Percentiles rank a stretch among this genome's conserved stretches.
These are phyloP conservation scores for Grallaria varia DNA, from an alignment of 2,113 vertebrate genomes.

Conservation along the genomic window DNA sequence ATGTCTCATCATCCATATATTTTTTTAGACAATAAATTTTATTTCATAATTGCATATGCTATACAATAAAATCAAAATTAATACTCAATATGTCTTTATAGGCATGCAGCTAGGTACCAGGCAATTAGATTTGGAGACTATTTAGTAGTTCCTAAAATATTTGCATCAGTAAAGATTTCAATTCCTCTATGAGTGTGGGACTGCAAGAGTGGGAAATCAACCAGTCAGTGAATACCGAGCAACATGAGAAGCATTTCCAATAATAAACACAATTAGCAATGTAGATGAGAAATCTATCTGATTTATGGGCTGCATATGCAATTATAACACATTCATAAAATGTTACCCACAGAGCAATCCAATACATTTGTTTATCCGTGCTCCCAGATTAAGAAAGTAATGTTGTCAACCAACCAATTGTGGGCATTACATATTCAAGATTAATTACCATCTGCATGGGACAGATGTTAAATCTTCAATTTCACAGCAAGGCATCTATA, in stretches of 20 bases:
- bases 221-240: slow-evolving; percentile 28
- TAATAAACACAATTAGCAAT: slow-evolving; percentile 61
- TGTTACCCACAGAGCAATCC: slow-evolving; percentile 31
- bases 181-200: background rate
- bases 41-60: background rate
- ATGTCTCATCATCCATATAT: background rate
- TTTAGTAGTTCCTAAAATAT: slow-evolving; percentile 14
- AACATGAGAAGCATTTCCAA: slow-evolving; percentile 57
- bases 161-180: background rate
- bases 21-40: background rate
- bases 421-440: slow-evolving; percentile 58
- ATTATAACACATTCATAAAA: slow-evolving; percentile 62
- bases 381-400: slow-evolving; percentile 49
- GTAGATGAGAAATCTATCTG: slow-evolving; percentile 46
- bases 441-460: slow-evolving; percentile 70
- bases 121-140: background rate
- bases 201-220: slow-evolving; percentile 47
- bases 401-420: slow-evolving; percentile 46
- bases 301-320: slow-evolving; percentile 59
- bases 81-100: background rate
- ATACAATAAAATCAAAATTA: background rate
- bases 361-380: slow-evolving; percentile 46
- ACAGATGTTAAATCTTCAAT: slow-evolving; percentile 72
- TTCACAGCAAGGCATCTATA: slow-evolving; percentile 47
- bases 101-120: background rate